These are phyloP conservation scores for Diarsia dahlii DNA, from an alignment of 2,888 invertebrate genomes.

Conservation along the genomic window DNA sequence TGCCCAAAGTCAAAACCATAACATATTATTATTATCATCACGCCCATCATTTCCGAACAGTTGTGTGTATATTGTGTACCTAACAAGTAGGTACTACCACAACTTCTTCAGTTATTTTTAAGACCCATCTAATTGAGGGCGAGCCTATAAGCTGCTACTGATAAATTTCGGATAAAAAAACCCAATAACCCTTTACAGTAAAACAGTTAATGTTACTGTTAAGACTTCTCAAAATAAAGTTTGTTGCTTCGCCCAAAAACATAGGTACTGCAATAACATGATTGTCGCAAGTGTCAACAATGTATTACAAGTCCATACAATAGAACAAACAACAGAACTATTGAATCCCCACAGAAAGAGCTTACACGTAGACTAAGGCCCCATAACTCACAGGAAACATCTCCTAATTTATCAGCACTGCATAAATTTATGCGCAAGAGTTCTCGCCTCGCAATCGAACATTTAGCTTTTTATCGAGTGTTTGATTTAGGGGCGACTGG, in stretches of 20 bases:
- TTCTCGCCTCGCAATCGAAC: slow-evolving; percentile 87
- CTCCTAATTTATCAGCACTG: slow-evolving; percentile 88
- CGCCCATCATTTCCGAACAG: too few relatives aligned
- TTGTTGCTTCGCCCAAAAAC: background rate
- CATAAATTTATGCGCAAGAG: slow-evolving; percentile 88
- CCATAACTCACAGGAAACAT: slow-evolving; percentile 83
- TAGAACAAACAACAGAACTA: slow-evolving; percentile 22
- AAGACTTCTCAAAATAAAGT: background rate
- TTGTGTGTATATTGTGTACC: too few relatives aligned
- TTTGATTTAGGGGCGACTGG: slow-evolving; percentile 83
- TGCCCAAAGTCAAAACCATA: too few relatives aligned
- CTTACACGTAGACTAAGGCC: slow-evolving; percentile 42
- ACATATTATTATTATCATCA: too few relatives aligned
- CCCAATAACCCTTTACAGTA: background rate
- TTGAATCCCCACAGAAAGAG: slow-evolving; percentile 47
- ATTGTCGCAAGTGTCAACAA: background rate
- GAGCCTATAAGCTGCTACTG: too few relatives aligned
- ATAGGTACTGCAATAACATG: background rate
- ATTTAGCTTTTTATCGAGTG: slow-evolving; percentile 90
- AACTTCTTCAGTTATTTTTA: too few relatives aligned
- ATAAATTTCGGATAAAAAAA: too few relatives aligned
- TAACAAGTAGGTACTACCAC: too few relatives aligned
- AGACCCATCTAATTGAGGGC: too few relatives aligned
- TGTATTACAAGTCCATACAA: slow-evolving; percentile 3
- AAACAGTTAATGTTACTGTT: background rate